A percentile compares a stretch with the other conserved stretches of the same genome.
These are phyloP conservation scores for Plestiodon gilberti DNA, from an alignment of 2,113 vertebrate genomes.

Conservation along the genomic window DNA sequence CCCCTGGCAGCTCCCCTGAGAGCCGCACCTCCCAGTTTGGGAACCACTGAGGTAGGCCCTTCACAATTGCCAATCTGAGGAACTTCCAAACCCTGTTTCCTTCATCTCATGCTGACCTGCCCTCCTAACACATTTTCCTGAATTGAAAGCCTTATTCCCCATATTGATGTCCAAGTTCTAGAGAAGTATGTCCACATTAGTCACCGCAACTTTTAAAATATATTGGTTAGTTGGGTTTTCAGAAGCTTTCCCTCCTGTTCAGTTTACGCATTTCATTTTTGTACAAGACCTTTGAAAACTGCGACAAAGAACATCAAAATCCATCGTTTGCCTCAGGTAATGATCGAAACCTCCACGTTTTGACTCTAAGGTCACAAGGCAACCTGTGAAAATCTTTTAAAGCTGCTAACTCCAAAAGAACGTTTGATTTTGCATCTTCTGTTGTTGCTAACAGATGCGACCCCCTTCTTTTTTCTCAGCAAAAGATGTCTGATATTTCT, in stretches of 20 bases:
- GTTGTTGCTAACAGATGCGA: slow-evolving; percentile 46
- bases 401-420: slow-evolving; percentile 57
- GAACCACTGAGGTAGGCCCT: too few relatives aligned
- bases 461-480: slow-evolving; percentile 51
- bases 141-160: slow-evolving; percentile 28
- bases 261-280: slow-evolving; percentile 62
- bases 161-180: slow-evolving; percentile 6
- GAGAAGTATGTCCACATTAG: slow-evolving; percentile 49
- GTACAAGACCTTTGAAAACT: slow-evolving; percentile 62
- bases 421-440: slow-evolving; percentile 66
- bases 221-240: slow-evolving; percentile 44
- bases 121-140: slow-evolving; percentile 43
- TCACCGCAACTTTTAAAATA: slow-evolving; percentile 57
- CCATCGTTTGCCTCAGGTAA: slow-evolving; percentile 61
- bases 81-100: neutral
- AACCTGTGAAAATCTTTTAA: slow-evolving; percentile 65
- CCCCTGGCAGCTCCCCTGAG: too few relatives aligned
- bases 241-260: slow-evolving; percentile 54
- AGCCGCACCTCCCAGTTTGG: too few relatives aligned
- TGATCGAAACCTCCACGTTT: slow-evolving; percentile 71
- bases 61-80: neutral
- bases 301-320: slow-evolving; percentile 62
- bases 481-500: slow-evolving; percentile 14
- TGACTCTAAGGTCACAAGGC: slow-evolving; percentile 59
- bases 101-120: slow-evolving; percentile 33